Base-by-base conservation (phyloP, 2,888 invertebrate genomes). In the Apantesis nais region DNA sequence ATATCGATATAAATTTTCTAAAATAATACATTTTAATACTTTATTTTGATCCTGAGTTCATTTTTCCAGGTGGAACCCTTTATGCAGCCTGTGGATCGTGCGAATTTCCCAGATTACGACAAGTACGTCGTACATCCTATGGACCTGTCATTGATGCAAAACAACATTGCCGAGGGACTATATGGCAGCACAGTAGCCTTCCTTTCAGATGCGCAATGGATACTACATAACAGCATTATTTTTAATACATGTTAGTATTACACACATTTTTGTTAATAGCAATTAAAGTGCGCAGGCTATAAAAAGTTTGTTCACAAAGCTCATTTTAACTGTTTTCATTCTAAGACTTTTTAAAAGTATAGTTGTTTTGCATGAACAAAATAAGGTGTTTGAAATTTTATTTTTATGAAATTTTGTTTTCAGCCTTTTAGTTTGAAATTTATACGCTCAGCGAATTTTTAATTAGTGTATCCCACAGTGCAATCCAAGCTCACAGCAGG, bases 121-220 rank as follows among this genome's bases (percentile, higher is more conserved):
- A 97, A 97, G 82, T 98, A 97, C 85, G 97, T 99, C 61, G 96
- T 98, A 3, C 97, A 98, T 86, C 98, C 99, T 0, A 98, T 99
- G 97, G 98, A 98, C 86, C 95, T 99, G 61, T 94, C 96, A 25
- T 95, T 96, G 22, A 94, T 99, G 83, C 97, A 97, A 85, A 94
- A 96, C 70, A 98, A 98, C 89, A 97, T 99, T 66, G 95, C 95
- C 68, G 95, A 96, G 66, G 97, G 97, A 67, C 86, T 96, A 37
- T 99, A 98, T 91, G 97, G 97, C 22, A 98, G 97, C 87, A 97
- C 98, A 0, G 98, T 98, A 85, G 98, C 98, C 4, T 99, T 99
- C 91, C 95, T 98, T 70, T 97, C 98, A 1, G 99, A 99, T 90
- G 97, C 97, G 14, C 98, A 98, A 89, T 99, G 99, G 99, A 97